Evolutionary conservation across 2,888 invertebrate species (phyloP).

Genomic region (Eubasilissa splendida): DNA sequence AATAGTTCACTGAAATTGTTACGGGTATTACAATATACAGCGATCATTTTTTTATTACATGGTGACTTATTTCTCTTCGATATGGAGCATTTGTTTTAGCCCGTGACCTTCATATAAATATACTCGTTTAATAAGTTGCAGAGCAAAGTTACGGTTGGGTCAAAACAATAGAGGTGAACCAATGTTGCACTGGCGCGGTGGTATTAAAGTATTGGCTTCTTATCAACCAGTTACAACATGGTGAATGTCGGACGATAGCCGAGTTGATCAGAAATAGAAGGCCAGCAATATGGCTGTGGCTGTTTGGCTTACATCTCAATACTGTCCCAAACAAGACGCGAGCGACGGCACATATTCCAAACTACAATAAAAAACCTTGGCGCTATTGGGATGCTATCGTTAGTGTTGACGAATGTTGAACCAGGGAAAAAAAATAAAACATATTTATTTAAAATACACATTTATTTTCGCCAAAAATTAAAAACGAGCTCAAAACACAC

Average conservation of each 20-base stretch:
- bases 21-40: no score
- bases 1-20: no score
- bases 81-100: no score
- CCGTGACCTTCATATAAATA: no score
- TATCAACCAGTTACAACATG: slow-evolving; percentile 55
- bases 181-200: background rate
- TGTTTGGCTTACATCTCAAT: slow-evolving; percentile 30
- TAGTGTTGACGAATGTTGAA: slow-evolving; percentile 1
- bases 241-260: slow-evolving; percentile 49
- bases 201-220: slow-evolving; percentile 49
- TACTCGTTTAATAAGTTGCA: no score
- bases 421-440: background rate
- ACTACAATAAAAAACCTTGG: background rate
- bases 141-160: no score
- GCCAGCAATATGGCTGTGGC: slow-evolving; percentile 10
- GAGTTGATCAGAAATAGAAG: slow-evolving; percentile 46
- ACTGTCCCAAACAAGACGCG: slow-evolving; percentile 19
- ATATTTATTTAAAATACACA: background rate
- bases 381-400: background rate
- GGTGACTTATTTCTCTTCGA: no score
- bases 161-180: slow-evolving; percentile 27
- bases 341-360: slow-evolving; percentile 10
- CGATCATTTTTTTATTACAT: no score
- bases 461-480: no score
- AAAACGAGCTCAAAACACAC: no score